Conservation (phyloP, 2,888 invertebrate species). For the Bellardia bayeri region DNA sequence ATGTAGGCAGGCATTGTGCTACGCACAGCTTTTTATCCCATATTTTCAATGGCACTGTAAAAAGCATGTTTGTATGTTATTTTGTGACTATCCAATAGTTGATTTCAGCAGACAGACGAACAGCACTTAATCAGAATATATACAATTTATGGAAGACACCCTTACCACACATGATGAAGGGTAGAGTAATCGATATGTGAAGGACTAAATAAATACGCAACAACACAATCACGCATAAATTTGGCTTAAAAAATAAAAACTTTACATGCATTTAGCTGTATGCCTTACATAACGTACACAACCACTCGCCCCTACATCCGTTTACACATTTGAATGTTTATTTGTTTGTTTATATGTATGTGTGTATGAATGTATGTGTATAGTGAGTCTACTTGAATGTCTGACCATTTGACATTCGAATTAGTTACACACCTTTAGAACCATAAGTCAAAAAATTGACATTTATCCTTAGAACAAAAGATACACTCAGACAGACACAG, state of each 20-base stretch:
- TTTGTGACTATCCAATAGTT: no score
- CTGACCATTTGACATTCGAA: conserved; percentile 52
- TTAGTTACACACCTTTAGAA: conserved; percentile 55
- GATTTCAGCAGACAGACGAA: no score
- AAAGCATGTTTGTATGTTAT: no score
- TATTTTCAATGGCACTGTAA: no score
- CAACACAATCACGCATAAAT: neutral
- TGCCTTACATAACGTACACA: neutral
- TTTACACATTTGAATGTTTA: neutral
- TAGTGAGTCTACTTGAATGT: conserved; percentile 2
- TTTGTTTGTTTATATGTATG: neutral
- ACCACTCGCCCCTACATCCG: neutral
- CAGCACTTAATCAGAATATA: no score
- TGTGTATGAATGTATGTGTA: neutral
- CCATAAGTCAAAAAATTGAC: conserved; percentile 60
- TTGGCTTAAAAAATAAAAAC: neutral
- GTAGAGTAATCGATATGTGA: neutral
- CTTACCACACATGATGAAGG: no score
- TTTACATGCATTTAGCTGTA: conserved; percentile 19
- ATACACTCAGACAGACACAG: neutral
- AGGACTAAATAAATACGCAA: neutral
- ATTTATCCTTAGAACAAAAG: conserved; percentile 52
- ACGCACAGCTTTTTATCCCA: no score
- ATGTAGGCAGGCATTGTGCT: no score
- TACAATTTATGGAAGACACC: no score